Evolutionary conservation across 2,888 invertebrate genomes (phyloP).

Genomic region (Apodemia mormo): DNA sequence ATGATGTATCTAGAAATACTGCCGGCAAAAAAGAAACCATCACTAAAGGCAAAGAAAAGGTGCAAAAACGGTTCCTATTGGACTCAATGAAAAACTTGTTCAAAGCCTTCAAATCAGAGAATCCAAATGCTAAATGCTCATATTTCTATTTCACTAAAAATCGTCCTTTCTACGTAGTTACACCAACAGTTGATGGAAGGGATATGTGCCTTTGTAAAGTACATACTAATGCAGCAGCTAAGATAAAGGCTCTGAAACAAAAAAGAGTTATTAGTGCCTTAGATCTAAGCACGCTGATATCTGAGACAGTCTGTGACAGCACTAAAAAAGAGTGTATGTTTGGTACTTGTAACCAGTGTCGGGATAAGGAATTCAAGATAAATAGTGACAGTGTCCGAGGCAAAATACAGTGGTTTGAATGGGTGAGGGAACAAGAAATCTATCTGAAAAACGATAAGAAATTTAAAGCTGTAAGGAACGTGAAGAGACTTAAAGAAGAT

Average conservation of each 20-base stretch:
- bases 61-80: conserved; percentile 23
- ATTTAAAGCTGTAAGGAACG: conserved; percentile 31
- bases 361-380: too few species aligned
- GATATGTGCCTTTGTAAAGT: conserved; percentile 30
- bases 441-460: conserved; percentile 30
- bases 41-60: background rate
- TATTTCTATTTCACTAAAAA: conserved; percentile 29
- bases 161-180: conserved; percentile 29
- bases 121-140: conserved; percentile 24
- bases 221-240: conserved; percentile 24
- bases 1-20: too few species aligned
- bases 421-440: too few species aligned
- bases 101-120: conserved; percentile 23
- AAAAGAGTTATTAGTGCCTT: conserved; percentile 22
- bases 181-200: conserved; percentile 29
- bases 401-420: too few species aligned
- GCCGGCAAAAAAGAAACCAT: too few species aligned
- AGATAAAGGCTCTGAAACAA: conserved; percentile 26
- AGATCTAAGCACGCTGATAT: too few species aligned
- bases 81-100: conserved; percentile 24
- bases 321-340: too few species aligned
- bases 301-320: too few species aligned
- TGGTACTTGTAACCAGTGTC: too few species aligned
- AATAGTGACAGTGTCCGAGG: too few species aligned
- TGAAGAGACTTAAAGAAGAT: conserved; percentile 28